A percentile compares a stretch with the other conserved stretches of the same genome.
Conservation (phyloP, 2,113 vertebrate genomes). For the Dipodomys ordii region DNA sequence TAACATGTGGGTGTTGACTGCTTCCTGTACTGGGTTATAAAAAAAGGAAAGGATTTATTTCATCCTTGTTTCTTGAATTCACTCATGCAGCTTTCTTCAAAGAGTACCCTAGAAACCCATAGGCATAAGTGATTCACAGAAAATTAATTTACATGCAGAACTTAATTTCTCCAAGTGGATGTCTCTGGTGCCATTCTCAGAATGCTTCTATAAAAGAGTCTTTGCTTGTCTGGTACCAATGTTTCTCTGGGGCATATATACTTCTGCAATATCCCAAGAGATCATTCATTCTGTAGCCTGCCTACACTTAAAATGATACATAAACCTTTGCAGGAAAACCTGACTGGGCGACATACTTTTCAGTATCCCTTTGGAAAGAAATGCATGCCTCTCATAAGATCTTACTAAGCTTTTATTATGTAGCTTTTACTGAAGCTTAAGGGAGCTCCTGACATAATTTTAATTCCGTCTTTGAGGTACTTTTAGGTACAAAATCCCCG, state of each 20-base stretch:
- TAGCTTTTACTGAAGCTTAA: neutral
- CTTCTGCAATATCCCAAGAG: neutral
- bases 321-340: neutral
- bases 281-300: conserved; percentile 13
- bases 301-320: neutral
- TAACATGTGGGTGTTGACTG: neutral
- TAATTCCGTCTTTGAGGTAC: neutral
- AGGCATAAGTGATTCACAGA: conserved; percentile 23
- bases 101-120: conserved; percentile 19
- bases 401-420: neutral
- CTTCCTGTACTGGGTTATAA: conserved; percentile 30
- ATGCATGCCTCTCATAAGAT: conserved; percentile 1
- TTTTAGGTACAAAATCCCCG: conserved; percentile 28
- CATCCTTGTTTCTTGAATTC: neutral
- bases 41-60: conserved; percentile 30
- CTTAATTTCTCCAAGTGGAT: conserved; percentile 8
- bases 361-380: neutral
- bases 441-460: neutral
- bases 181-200: neutral
- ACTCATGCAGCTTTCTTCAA: conserved; percentile 16
- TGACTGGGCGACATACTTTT: neutral
- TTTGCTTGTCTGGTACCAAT: neutral
- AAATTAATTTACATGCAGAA: conserved; percentile 8
- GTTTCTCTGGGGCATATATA: neutral
- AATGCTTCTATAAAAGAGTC: neutral